Evolutionary conservation across 2,797 vertebrate species (phyloP), one percentile per base, ranked within the genome.

Genomic region (Dermochelys coriacea): DNA sequence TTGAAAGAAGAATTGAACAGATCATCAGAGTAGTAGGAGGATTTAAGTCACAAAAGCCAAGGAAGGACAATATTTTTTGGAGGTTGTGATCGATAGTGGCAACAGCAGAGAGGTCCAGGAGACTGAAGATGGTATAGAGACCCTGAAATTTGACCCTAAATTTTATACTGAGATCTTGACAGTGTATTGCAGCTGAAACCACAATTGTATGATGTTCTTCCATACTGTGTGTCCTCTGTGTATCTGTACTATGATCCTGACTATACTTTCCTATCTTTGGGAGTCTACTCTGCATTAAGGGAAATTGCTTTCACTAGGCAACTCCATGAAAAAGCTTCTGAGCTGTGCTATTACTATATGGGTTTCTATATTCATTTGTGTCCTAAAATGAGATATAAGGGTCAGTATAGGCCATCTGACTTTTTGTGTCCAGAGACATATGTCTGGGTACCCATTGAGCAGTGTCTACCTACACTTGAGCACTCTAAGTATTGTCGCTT

Each of bases 201-300:
- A 45, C 41, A n/a, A 23, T 6, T 55, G 82, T 52, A 15, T 41
- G 99, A 99, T 96, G 98, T 99, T 97, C 98, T 99, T 95, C 99
- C 99, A 18, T 98, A 95, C 94, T 99, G 99, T 3, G 98, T 99
- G 59, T 99, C 99, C 3, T 99, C 99, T 0, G 99, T 99, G 79
- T 99, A 99, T 96, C 98, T 99, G 82, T 99, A 99, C 98, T 99
- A 99, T 23, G 99, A 99, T 94, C 99, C 99, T 8, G 99, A 99
- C 94, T 99, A 99, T n/a, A 98, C 99, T 25, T 98, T 98, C 78
- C 97, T 99, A 78, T 99, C 99, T 87, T 96, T 99, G 97, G 99
- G 99, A 89, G 99, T 99, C 96, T 99, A 99, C 97, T 99, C 99
- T 97, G 99, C 99, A 3, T 98, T 99, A 98, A 98, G 99, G 99